Evolutionary conservation across 23 tunicate species (phyloP).

Genomic region (Diplosoma virens): DNA sequence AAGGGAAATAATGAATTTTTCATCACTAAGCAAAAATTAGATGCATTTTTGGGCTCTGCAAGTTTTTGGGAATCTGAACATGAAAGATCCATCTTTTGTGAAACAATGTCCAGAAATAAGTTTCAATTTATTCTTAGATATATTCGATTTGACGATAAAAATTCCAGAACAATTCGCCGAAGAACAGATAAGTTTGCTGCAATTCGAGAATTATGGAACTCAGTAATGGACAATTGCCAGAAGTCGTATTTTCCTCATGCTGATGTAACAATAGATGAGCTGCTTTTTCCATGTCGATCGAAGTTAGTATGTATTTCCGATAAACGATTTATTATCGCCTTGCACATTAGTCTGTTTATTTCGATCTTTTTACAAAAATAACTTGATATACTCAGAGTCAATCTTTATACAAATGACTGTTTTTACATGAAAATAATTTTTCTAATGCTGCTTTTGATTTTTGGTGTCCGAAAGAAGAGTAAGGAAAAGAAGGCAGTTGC

Average conservation of each 20-base stretch:
- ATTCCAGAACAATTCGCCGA: constrained; percentile 25
- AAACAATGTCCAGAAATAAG: constrained; percentile 29
- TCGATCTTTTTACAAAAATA: constrained; percentile 3
- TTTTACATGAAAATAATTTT: constrained; percentile 11
- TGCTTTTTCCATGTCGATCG: constrained; percentile 34
- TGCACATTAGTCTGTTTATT: not conserved
- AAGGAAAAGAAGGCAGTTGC: too few relatives aligned
- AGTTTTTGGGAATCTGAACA: constrained; percentile 21
- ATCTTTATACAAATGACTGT: constrained; percentile 18
- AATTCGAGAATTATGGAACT: constrained; percentile 24
- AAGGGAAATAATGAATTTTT: constrained; percentile 25
- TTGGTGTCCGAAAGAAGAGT: too few relatives aligned
- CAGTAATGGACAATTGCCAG: constrained; percentile 20
- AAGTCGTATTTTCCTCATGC: constrained; percentile 35
- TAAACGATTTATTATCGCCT: too few relatives aligned
- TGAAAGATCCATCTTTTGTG: constrained; percentile 20
- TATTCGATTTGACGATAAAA: constrained; percentile 35
- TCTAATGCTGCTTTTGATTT: constrained; percentile 28
- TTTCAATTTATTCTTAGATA: constrained; percentile 10
- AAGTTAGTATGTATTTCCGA: too few relatives aligned
- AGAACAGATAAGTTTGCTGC: constrained; percentile 32
- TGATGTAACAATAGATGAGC: constrained; percentile 28
- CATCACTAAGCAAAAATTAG: constrained; percentile 4
- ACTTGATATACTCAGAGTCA: constrained; percentile 1
- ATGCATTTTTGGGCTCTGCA: constrained; percentile 31